Base-by-base conservation (phyloP, 2,888 invertebrate genomes). In the Rhimphoctona megacephalus region DNA sequence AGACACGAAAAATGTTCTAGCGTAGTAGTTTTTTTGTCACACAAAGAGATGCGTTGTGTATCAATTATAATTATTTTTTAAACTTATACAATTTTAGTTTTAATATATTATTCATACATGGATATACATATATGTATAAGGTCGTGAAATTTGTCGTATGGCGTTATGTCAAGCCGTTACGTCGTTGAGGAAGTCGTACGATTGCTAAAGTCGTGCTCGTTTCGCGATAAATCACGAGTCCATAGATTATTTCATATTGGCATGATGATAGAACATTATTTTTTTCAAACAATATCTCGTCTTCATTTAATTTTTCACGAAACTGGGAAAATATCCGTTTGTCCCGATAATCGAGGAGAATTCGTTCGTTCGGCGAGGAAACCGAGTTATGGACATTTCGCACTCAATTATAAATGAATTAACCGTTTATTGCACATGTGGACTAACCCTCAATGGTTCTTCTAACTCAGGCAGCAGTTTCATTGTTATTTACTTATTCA, bases 381-480 rank as follows among this genome's bases (percentile, higher is more conserved):
- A 57, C 25, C 14, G 14, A 14, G 4, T 46, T 25, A 43, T 61
- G 33, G n/a, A 43, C 17, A 57, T 49, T n/a, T 57, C n/a, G 25
- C 43, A 66, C 49, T 30, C 30, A 25, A 30, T n/a, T 9, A 6
- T 30, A 36, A 30, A 81, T 64, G 5, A 69, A 79, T 77, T 46
- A 76, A 85, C 79, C 57, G 57, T 88, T 85, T 84, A 83, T 83
- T 30, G 73, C 54, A 73, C 78, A 73, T 36, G 74, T 69, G 36
- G 22, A 93, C 92, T 92, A 93, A 93, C 92, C 91, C 90, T 91
- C 91, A 93, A 93, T 93, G 92, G 91, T 93, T 92, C 90, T 92
- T 92, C 89, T 91, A 92, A 93, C 91, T 88, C 90, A 69, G 67
- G 6, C 22, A 86, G 74, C 83, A 91, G 89, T 79, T 64, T 64